Evolutionary conservation across 2,797 vertebrate genomes (phyloP).

Genomic region (Syncerus caffer): DNA sequence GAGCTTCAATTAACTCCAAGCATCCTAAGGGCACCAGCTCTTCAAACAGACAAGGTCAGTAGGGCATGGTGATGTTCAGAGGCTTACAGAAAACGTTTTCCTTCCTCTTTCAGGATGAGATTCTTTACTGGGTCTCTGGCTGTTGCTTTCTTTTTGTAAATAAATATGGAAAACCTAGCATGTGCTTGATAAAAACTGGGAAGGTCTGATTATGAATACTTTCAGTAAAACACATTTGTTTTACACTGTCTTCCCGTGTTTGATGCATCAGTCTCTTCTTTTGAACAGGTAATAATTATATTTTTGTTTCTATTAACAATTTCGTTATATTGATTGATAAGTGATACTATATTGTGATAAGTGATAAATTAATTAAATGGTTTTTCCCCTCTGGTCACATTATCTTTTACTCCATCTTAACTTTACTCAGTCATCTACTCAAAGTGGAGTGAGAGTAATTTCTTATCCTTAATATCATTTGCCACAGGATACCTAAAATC

Average conservation of each 20-base stretch:
- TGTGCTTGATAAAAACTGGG: not conserved
- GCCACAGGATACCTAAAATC: not conserved
- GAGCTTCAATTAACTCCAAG: not conserved
- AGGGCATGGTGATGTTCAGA: not conserved
- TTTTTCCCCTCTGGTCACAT: not conserved
- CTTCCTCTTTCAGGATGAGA: not conserved
- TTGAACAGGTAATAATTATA: not conserved
- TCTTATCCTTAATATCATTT: not conserved
- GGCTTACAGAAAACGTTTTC: not conserved
- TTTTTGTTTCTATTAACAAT: not conserved
- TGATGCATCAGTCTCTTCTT: not conserved
- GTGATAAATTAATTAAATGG: not conserved
- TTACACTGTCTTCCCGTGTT: not conserved
- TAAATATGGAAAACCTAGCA: not conserved
- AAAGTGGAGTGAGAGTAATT: not conserved
- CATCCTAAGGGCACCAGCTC: not conserved
- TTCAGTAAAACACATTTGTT: not conserved
- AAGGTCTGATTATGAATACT: not conserved
- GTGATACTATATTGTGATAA: too few relatives aligned
- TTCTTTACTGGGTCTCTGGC: not conserved
- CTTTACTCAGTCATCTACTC: not conserved
- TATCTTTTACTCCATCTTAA: not conserved
- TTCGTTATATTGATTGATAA: not conserved
- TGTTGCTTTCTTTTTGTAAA: not conserved
- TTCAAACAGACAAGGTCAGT: not conserved